These are phyloP conservation scores for Orchestia grillus DNA, from an alignment of 1,140 invertebrate genomes.

Conservation along the genomic window DNA sequence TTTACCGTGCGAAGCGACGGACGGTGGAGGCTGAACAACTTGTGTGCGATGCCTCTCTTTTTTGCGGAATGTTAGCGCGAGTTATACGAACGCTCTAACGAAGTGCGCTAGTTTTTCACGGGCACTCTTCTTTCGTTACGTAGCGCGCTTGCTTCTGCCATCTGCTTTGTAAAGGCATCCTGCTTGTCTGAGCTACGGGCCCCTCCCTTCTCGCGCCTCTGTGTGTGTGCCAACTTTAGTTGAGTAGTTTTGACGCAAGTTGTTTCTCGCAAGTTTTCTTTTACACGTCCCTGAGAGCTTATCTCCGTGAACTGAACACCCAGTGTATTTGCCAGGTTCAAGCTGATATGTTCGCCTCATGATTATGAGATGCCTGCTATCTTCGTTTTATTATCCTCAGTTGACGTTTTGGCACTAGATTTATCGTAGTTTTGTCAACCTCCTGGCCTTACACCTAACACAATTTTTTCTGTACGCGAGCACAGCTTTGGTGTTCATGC, in stretches of 20 bases:
- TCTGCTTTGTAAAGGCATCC: not conserved
- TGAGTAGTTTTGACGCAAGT: not conserved
- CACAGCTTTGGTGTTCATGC: not conserved
- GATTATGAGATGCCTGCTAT: not conserved
- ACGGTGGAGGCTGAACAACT: slow-evolving; percentile 25
- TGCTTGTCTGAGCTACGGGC: not conserved
- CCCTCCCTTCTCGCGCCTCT: not conserved
- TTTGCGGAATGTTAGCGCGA: slow-evolving; percentile 22
- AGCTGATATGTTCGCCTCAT: not conserved
- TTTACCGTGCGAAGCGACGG: not conserved
- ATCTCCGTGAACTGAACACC: no score
- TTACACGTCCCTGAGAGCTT: not conserved
- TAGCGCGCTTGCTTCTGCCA: not conserved
- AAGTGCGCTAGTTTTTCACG: slow-evolving; percentile 29
- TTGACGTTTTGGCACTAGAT: not conserved
- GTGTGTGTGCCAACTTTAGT: not conserved
- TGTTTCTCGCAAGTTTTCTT: not conserved
- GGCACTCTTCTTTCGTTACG: not conserved
- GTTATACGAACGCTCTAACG: slow-evolving; percentile 49
- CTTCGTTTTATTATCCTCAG: not conserved
- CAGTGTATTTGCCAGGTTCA: no score
- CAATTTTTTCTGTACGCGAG: not conserved
- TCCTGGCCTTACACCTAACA: not conserved
- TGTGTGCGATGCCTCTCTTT: slow-evolving; percentile 32
- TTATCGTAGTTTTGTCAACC: not conserved